phyloP scores from a whole-genome alignment of 2,113 vertebrate genomes.

The Eulacestoma nigropectus region DNA sequence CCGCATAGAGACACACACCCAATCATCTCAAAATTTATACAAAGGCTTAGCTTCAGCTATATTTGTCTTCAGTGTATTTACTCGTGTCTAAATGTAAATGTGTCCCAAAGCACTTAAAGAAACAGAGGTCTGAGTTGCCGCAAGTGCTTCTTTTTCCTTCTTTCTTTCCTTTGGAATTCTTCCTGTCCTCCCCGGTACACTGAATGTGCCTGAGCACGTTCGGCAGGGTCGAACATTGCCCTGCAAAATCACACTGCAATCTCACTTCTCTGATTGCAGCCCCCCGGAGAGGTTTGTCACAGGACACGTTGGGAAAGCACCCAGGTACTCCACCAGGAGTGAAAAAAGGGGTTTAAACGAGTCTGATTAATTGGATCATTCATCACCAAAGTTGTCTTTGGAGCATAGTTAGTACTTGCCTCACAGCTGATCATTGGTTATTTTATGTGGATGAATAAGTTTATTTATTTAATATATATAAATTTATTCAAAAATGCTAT shows the following conservation, averaged over 20 bases:
- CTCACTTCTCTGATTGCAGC: neutral
- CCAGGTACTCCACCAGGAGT: neutral
- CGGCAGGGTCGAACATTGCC: neutral
- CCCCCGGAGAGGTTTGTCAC: neutral
- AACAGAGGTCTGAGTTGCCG: neutral
- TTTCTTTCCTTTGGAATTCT: neutral
- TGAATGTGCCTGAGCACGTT: neutral
- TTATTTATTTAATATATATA: no score
- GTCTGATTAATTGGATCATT: neutral
- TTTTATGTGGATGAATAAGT: neutral
- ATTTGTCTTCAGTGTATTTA: neutral
- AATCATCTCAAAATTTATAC: neutral
- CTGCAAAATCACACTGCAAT: neutral
- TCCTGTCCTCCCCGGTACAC: neutral
- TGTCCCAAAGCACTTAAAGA: neutral
- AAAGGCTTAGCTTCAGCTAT: neutral
- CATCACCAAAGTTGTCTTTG: neutral
- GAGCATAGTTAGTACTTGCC: neutral
- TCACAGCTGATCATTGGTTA: neutral
- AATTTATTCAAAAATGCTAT: neutral
- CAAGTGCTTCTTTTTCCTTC: neutral
- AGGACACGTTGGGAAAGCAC: neutral
- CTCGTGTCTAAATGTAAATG: neutral
- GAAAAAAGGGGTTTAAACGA: neutral
- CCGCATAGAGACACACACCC: neutral